Base-by-base conservation (phyloP, 2,888 invertebrate genomes). In the Ormyrus pomaceus region DNA sequence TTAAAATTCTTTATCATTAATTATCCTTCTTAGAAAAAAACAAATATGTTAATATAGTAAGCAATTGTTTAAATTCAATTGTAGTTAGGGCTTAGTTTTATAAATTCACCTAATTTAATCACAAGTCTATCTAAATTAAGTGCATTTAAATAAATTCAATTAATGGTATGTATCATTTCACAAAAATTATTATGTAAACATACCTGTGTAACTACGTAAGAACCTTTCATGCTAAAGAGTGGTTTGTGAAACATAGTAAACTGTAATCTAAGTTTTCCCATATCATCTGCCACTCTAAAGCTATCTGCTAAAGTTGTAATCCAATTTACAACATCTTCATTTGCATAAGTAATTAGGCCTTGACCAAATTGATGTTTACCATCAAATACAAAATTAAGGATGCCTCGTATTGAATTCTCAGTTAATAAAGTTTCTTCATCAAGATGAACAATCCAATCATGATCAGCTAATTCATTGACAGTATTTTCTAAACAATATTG, bases 201-300 rank as follows among this genome's bases (percentile, higher is more conserved):
- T 90, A 97, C 97, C 95, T 98, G 97, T 83, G 98, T 98, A 9
- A 99, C 98, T 83, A 99, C 98, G 91, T 96, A 99, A 62, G 98
- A 98, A 82, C 99, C 99, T 92, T 99, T 99, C 98, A 98, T 98
- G 91, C 98, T 98, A 91, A 99, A 98, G 77, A 98, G 92, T 19
- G 99, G 98, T 89, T 96, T 97, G 90, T 98, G 98, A 90, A 99
- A 98, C 91, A 96, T 92, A 87, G 95, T 95, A 89, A 99, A 98
- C 90, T 98, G 98, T 83, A 97, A 93, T 86, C 98, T 93, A 76
- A 99, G 92, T 91, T 99, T 99, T 78, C 99, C 99, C 98, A 99
- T 98, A 88, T 99, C 99, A 91, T 99, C 98, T 46, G 98, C 96
- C 0, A 99, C 98, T 83, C 99, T 94, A 91, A 96, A 98, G 88